phyloP scores from a whole-genome alignment of 2,113 vertebrate genomes.

The Corythoichthys haematopterus region DNA sequence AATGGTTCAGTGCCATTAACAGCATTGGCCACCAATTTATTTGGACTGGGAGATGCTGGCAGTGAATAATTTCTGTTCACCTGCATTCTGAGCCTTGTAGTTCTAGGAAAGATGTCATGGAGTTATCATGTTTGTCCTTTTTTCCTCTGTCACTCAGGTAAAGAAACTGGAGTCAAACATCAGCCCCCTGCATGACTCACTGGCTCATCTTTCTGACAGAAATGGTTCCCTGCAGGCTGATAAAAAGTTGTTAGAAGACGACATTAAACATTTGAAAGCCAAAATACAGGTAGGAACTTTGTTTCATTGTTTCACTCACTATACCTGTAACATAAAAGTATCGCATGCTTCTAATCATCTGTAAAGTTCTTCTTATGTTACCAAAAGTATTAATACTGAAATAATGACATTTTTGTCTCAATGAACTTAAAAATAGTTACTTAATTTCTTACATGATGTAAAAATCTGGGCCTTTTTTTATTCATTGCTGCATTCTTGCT shows the following conservation, averaged over 20 bases:
- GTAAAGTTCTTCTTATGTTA: too few species aligned
- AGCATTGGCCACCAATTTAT: too few species aligned
- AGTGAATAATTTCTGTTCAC: neutral
- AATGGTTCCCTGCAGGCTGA: conserved; percentile 92
- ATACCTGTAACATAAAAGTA: neutral
- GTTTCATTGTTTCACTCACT: neutral
- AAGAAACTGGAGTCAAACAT: conserved; percentile 88
- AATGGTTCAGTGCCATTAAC: too few species aligned
- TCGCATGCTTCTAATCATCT: too few species aligned
- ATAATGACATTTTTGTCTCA: too few species aligned
- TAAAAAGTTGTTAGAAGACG: conserved; percentile 90
- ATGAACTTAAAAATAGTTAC: too few species aligned
- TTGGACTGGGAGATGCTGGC: too few species aligned
- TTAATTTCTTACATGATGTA: too few species aligned
- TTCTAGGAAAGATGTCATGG: neutral
- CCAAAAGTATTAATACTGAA: too few species aligned
- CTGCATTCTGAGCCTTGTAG: neutral
- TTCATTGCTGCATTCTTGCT: neutral
- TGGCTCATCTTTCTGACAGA: conserved; percentile 87
- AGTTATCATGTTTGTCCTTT: neutral
- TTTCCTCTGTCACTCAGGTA: conserved; percentile 65
- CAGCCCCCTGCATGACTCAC: conserved; percentile 85
- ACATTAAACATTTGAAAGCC: conserved; percentile 88
- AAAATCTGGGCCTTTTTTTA: neutral
- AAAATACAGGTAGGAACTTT: conserved; percentile 78